Conservation (phyloP, 2,113 vertebrate species). For the Sturnira hondurensis region DNA sequence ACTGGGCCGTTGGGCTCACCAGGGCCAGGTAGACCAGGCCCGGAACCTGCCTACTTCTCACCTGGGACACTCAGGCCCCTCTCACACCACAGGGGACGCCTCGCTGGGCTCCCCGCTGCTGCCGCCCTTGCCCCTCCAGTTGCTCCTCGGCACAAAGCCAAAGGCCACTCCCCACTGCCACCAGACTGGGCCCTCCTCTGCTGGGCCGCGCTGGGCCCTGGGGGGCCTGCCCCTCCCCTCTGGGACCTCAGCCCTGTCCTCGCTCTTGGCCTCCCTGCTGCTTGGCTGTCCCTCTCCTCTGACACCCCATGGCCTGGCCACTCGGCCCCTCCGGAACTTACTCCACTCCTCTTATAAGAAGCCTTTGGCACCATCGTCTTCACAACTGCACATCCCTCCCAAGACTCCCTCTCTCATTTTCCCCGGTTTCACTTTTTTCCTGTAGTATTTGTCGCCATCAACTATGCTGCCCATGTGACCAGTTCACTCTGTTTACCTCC, state of each 20-base stretch:
- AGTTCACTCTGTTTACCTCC: neutral
- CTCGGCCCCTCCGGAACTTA: neutral
- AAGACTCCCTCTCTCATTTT: neutral
- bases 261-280: neutral
- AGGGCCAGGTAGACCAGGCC: neutral
- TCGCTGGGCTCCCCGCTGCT: neutral
- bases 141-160: neutral
- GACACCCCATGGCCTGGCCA: neutral
- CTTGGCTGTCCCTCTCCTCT: neutral
- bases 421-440: neutral
- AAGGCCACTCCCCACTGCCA: neutral
- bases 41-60: neutral
- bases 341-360: neutral
- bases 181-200: neutral
- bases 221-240: neutral
- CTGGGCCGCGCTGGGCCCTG: rapidly evolving
- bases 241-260: rapidly evolving
- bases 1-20: neutral
- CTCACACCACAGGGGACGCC: neutral
- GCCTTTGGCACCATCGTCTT: neutral
- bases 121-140: neutral
- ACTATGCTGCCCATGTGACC: neutral
- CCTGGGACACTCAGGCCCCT: neutral
- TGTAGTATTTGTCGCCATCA: neutral
- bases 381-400: neutral